A percentile compares a stretch with the other conserved stretches of the same genome.
These are phyloP conservation scores for Glaucidium brasilianum DNA, from an alignment of 2,113 vertebrate species.

Conservation along the genomic window DNA sequence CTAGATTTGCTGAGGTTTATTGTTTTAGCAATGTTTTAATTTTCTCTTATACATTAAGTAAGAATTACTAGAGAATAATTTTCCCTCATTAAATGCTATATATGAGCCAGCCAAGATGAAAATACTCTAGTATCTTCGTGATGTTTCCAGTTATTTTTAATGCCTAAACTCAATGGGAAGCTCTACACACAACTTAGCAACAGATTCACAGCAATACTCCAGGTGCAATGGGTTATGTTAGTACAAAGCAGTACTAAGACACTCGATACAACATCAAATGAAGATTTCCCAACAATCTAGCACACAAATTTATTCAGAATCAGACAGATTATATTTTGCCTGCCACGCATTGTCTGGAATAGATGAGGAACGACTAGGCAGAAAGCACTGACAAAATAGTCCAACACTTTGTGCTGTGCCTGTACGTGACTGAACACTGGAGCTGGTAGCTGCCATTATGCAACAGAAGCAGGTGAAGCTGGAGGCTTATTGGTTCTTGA, in stretches of 20 bases:
- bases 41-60: neutral
- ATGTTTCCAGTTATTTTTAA: neutral
- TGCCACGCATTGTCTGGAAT: neutral
- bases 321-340: neutral
- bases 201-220: no score
- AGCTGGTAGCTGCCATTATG: neutral
- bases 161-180: neutral
- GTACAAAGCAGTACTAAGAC: no score
- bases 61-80: neutral
- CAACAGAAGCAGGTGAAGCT: neutral
- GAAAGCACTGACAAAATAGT: neutral
- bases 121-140: neutral
- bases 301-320: neutral
- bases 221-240: no score
- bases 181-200: neutral
- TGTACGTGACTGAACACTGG: fast-evolving
- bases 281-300: neutral
- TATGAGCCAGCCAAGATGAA: neutral
- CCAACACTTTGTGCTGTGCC: neutral
- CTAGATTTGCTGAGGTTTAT: neutral
- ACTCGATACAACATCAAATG: no score
- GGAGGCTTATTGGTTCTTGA: neutral
- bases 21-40: neutral
- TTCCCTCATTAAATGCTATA: neutral
- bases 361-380: neutral